Conservation (phyloP, 2,797 vertebrate species). For the Falco rusticolus region DNA sequence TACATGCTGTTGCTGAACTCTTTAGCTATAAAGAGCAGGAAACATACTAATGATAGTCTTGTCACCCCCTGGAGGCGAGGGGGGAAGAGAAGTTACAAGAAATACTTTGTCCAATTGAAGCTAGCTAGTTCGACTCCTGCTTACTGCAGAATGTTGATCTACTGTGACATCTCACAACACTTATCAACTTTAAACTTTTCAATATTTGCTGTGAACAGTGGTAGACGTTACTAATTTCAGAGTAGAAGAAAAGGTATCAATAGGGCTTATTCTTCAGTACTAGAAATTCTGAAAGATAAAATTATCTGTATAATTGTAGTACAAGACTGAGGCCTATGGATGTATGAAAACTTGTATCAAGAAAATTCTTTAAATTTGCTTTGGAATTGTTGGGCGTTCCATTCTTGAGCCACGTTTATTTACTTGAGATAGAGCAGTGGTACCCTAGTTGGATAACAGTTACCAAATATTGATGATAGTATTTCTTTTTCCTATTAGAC, state of each 20-base stretch:
- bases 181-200: neutral
- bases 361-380: neutral
- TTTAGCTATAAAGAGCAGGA: neutral
- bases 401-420: neutral
- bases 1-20: neutral
- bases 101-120: neutral
- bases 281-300: neutral
- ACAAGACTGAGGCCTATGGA: neutral
- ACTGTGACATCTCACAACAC: neutral
- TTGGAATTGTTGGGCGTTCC: neutral
- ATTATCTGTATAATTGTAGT: neutral
- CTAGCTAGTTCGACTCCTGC: rapidly evolving
- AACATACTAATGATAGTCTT: neutral
- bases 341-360: neutral
- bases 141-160: neutral
- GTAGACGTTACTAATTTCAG: neutral
- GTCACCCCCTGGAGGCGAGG: rapidly evolving
- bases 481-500: slow-evolving; percentile 74
- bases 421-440: neutral
- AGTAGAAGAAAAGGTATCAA: neutral
- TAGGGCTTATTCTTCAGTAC: neutral
- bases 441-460: neutral
- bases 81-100: neutral
- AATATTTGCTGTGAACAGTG: neutral
- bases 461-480: neutral